Base-by-base conservation (phyloP, 2,113 vertebrate genomes). In the Murina feae region DNA sequence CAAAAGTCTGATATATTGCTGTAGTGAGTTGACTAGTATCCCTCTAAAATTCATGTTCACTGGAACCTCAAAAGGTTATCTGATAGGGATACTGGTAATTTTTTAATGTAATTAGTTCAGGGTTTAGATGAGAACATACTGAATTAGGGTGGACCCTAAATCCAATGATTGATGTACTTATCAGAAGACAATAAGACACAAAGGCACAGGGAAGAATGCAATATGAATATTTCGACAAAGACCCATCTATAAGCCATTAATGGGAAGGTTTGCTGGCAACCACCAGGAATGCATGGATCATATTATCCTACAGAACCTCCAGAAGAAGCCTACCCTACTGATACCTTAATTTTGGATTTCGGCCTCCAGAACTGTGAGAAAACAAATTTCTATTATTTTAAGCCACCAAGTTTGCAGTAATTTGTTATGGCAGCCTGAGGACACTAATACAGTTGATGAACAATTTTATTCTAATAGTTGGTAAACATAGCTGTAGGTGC, bases 381-480 rank as follows among this genome's bases (percentile, higher is more conserved):
- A 93, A 86, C 68, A n/a, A 32, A 71, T 75, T 89, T 78, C 28
- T 74, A 9, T 66, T 79, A 63, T 55, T 86, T 96, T 42, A 60
- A 89, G 20, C 32, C 16, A 65, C 4, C 21, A 69, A 18, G 16
- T 93, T 93, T 71, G 9, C 30, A 9, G 1, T 76, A 12, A 44
- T 92, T 87, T 90, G 35, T 65, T 60, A 83, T 65, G 20, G 32
- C 8, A 83, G 30, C 28, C 37, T 17, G 58, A 87, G 21, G 58
- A 95, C 78, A 90, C 35, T 1, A 32, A 44, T 53, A 30, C 0
- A 13, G 30, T 21, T 92, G 20, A 60, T 89, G 74, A 83, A 75
- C 16, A 83, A 69, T 90, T 90, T 93, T 44, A 78, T 82, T 91
- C 32, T 74, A 78, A 79, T 74, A 81, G 53, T 89, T 85, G 79